A percentile compares a stretch with the other conserved stretches of the same genome.
phyloP scores from a whole-genome alignment of 2,113 vertebrate species.

The Leucosticte australis region DNA sequence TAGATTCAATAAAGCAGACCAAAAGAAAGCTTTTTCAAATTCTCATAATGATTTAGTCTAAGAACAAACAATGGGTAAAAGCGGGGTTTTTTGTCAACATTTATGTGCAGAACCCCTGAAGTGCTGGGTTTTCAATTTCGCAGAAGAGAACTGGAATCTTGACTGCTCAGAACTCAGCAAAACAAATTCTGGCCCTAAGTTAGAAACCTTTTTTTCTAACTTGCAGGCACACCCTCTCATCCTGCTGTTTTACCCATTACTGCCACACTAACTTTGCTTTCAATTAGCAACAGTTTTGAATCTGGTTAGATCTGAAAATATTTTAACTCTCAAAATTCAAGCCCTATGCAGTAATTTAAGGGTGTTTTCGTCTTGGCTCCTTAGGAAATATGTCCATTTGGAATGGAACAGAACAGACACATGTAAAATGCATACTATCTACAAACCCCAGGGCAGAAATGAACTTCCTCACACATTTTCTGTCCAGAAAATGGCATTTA shows the following conservation, averaged over 20 bases:
- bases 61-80: not conserved
- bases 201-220: not conserved
- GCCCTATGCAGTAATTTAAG: not conserved
- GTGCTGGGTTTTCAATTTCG: not conserved
- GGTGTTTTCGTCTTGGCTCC: not conserved
- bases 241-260: not conserved
- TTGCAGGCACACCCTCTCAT: not conserved
- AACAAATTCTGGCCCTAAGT: not conserved
- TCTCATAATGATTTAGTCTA: not conserved
- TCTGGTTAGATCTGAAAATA: not conserved
- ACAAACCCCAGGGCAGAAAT: not conserved
- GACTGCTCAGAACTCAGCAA: not conserved
- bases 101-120: not conserved
- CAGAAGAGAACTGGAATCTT: not conserved
- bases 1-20: not conserved
- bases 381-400: not conserved
- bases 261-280: not conserved
- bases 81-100: not conserved
- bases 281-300: not conserved
- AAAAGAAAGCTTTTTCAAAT: not conserved
- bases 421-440: not conserved
- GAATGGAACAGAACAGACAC: not conserved
- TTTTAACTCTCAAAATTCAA: not conserved
- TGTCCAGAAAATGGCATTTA: not conserved
- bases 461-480: not conserved